Base-by-base conservation (phyloP, 1,140 invertebrate genomes). In the Halesus radiatus region DNA sequence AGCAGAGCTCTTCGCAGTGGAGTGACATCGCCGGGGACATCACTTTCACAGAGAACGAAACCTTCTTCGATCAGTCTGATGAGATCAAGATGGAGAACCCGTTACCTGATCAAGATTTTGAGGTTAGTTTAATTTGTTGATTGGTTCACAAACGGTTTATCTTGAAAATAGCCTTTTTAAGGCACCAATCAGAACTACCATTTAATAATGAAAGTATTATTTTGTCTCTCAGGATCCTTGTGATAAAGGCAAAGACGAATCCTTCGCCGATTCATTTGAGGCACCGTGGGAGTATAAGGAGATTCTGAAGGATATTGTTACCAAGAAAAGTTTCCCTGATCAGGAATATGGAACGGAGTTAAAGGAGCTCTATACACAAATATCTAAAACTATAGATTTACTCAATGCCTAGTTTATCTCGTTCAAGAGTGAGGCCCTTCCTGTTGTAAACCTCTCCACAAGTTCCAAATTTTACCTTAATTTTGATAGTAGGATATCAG, bases 261-360 rank as follows among this genome's bases (percentile, higher is more conserved):
- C 82, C 16, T 85, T 85, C 77, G 85, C 88, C 29, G 87, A 88
- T 66, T 83, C 87, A n/a, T 56, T 62, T 84, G 87, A 87, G 53
- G 88, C 88, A 83, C 66, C 76, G 4, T 89, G 88, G 88, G 88
- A 89, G 54, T 87, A 78, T 29, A 54, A 58, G 6, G 76, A 88
- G 85, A 89, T 89, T 86, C 87, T 89, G 75, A 86, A 86, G 85
- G 88, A 88, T 50, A 87, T 89, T 22, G 88, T 88, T 29, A 85
- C 81, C n/a, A 88, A 85, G 73, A 89, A 87, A 81, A 80, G 79
- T 66, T 76, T 76, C 73, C 83, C 85, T 26, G 86, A 84, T 58
- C 86, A 87, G 82, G 88, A 89, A 60, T 86, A 86, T 84, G 84
- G 85, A 18, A 87, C 87, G n/a, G 88, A 89, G 77, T 85, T 89